These are phyloP conservation scores for Ophion costatus DNA, from an alignment of 2,888 invertebrate genomes.

Conservation along the genomic window DNA sequence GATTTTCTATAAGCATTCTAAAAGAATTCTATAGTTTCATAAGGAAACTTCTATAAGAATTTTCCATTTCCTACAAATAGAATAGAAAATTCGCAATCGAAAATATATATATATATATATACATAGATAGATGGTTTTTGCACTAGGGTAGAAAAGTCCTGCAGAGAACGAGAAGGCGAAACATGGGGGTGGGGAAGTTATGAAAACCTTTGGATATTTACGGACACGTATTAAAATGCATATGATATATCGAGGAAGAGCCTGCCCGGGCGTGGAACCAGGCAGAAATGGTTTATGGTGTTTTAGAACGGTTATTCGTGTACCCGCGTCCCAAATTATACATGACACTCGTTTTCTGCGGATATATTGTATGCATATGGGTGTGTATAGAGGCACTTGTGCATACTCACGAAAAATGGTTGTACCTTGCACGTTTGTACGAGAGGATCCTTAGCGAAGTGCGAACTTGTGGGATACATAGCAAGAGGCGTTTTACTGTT, in stretches of 20 bases:
- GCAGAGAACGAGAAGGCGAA: not conserved
- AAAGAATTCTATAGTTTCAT: no score
- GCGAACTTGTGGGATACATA: constrained; percentile 41
- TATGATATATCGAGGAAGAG: constrained; percentile 48
- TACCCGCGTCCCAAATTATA: constrained; percentile 60
- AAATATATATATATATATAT: no score
- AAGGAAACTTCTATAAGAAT: no score
- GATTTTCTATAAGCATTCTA: no score
- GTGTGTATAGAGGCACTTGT: constrained; percentile 7
- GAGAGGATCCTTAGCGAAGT: constrained; percentile 16
- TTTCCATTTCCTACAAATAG: no score
- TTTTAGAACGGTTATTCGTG: constrained; percentile 63
- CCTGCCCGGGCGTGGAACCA: constrained; percentile 52
- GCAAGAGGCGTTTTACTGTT: constrained; percentile 44
- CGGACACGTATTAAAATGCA: constrained; percentile 15
- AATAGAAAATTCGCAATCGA: no score
- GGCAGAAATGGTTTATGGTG: constrained; percentile 63
- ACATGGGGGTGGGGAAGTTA: not conserved
- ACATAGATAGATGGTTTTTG: no score
- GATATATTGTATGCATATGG: constrained; percentile 4
- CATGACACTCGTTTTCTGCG: constrained; percentile 54
- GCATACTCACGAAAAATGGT: constrained; percentile 49
- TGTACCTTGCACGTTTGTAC: constrained; percentile 33
- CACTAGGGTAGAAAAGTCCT: not conserved
- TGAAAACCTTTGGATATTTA: constrained; percentile 12